Percentiles rank a stretch among this genome's conserved stretches.
These are phyloP conservation scores for Hyposoter dolosus DNA, from an alignment of 2,888 invertebrate species.

Conservation along the genomic window DNA sequence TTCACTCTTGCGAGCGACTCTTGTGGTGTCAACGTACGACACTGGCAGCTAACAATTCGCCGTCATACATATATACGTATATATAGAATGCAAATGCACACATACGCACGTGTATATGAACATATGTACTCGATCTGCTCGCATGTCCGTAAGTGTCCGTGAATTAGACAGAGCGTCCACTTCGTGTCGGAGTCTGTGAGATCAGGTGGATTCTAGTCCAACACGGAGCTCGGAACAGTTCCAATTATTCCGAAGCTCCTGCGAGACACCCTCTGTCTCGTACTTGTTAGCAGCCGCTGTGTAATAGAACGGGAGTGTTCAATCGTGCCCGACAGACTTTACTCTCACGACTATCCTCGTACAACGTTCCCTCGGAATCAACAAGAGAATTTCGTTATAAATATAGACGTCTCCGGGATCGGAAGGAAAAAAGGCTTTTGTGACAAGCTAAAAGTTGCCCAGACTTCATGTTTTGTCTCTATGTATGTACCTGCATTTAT, in stretches of 20 bases:
- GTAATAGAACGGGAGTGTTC: conserved; percentile 58
- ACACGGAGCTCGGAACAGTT: conserved; percentile 48
- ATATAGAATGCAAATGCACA: background rate
- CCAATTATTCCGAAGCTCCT: conserved; percentile 58
- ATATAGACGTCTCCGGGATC: conserved; percentile 62
- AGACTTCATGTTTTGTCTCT: conserved; percentile 55
- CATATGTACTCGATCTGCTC: conserved; percentile 10
- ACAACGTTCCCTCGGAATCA: background rate
- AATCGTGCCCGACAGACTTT: conserved; percentile 44
- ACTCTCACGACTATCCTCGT: conserved; percentile 42
- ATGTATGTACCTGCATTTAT: background rate
- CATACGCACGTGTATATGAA: conserved; percentile 15
- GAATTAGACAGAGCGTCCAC: conserved; percentile 54
- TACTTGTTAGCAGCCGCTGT: conserved; percentile 35
- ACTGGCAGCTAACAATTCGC: conserved; percentile 51
- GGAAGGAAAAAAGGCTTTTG: conserved; percentile 30
- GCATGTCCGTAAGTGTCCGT: conserved; percentile 33
- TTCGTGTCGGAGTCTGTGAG: conserved; percentile 33
- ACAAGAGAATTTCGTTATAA: conserved; percentile 59
- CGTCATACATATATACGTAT: conserved; percentile 10
- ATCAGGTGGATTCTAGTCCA: conserved; percentile 56
- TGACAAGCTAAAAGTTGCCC: conserved; percentile 49
- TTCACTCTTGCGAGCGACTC: conserved; percentile 48
- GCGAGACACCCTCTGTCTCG: conserved; percentile 47
- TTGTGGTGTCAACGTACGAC: conserved; percentile 62